Base-by-base conservation (phyloP, 2,888 invertebrate species). In the Bellardia pandia region DNA sequence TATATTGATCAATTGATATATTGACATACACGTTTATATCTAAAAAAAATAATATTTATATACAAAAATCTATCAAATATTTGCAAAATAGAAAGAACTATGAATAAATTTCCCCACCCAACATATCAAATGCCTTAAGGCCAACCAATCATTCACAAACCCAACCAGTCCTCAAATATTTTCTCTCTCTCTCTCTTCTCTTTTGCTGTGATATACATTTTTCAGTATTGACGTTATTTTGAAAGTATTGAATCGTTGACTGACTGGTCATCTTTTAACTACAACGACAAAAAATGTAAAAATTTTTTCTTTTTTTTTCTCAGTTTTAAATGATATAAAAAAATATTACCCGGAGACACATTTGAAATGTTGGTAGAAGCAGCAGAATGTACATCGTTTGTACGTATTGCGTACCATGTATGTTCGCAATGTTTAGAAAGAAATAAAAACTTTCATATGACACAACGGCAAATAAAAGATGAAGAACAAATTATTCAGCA, bases 211-310 rank as follows among this genome's bases (percentile, higher is more conserved):
- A 48, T 56, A 77, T 69, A 76, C 62, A 76, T 69, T 69, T 72
- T 77, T 64, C 14, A 33, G 23, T 83, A 48, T 83, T 77, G 71
- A 71, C 56, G 53, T 75, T 76, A 62, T 51, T 69, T 82, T 45
- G 13, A 62, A 62, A 16, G 42, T 53, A 69, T 53, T 53, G 53
- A 71, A 71, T 64, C 56, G 16, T 56, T 77, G 77, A 69, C 30
- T 56, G 53, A 68, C 40, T 30, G 74, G 83, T 71, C 76, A 71
- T 77, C 56, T 71, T 64, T 74, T 16, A 71, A 69, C 42, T 53
- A 62, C 68, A 45, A 33, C 5, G 40, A 23, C 23, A 56, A 68
- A 48, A 60, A 33, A 14, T 45, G 14, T 8, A 71, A 2, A 30
- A 79, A 13, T 40, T 40, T 45, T 40, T 37, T n/a, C n/a, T n/a